These are phyloP conservation scores for Drosophila nannoptera DNA, from an alignment of 1,140 invertebrate genomes.

Conservation along the genomic window DNA sequence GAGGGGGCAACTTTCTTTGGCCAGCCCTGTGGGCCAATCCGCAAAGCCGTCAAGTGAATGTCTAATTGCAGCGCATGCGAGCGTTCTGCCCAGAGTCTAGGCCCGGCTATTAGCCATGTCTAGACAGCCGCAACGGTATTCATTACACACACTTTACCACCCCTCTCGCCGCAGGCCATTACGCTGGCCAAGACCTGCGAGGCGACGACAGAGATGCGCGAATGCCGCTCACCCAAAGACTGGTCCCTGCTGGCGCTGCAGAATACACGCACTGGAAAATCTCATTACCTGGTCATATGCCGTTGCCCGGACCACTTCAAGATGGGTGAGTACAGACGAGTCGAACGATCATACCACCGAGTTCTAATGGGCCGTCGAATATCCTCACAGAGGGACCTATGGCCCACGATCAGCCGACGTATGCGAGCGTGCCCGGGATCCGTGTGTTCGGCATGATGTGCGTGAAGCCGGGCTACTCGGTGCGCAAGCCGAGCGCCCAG, in stretches of 20 bases:
- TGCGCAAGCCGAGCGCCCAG: conserved; percentile 73
- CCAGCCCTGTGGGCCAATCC: conserved; percentile 48
- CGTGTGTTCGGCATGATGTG: conserved; percentile 97
- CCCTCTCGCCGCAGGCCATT: conserved; percentile 81
- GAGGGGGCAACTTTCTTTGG: conserved; percentile 55
- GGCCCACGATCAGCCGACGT: conserved; percentile 95
- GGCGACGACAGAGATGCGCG: conserved; percentile 91
- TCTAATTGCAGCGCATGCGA: conserved; percentile 45
- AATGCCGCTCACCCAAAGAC: conserved; percentile 91
- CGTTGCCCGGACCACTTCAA: conserved; percentile 91
- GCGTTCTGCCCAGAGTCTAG: not conserved
- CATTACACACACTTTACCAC: not conserved
- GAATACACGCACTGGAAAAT: conserved; percentile 94
- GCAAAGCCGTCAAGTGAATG: conserved; percentile 59
- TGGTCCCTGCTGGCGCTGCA: conserved; percentile 95
- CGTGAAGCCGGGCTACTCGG: conserved; percentile 80
- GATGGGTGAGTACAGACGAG: conserved; percentile 83
- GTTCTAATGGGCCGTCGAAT: not conserved
- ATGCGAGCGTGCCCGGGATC: conserved; percentile 94
- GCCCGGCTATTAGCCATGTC: conserved; percentile 44
- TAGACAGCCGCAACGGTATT: conserved; percentile 46
- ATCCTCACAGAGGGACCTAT: conserved; percentile 90
- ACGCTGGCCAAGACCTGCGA: conserved; percentile 96
- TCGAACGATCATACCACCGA: not conserved
- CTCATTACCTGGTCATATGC: conserved; percentile 95